phyloP scores from a whole-genome alignment of 2,888 invertebrate genomes.

The Leuctra nigra region DNA sequence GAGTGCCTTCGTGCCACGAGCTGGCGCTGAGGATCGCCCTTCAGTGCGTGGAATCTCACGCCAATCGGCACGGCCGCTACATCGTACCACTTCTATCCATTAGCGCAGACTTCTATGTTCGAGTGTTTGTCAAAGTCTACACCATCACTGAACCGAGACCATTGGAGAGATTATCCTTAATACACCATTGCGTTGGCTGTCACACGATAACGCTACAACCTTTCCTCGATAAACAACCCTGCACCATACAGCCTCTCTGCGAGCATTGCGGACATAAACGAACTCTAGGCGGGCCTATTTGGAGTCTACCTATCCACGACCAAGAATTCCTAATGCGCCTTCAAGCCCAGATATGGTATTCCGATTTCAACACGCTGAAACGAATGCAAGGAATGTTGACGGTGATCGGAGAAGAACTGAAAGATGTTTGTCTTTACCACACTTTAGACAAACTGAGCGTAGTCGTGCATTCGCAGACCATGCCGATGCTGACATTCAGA shows the following conservation, averaged over 20 bases:
- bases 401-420: slow-evolving; percentile 76
- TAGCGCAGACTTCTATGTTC: slow-evolving; percentile 94
- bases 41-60: slow-evolving; percentile 84
- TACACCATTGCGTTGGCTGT: slow-evolving; percentile 89
- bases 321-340: slow-evolving; percentile 65
- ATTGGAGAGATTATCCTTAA: slow-evolving; percentile 64
- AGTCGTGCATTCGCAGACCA: slow-evolving; percentile 61
- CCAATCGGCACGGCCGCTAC: slow-evolving; percentile 88
- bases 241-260: slow-evolving; percentile 60
- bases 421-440: slow-evolving; percentile 82
- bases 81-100: slow-evolving; percentile 86
- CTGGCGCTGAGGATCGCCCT: slow-evolving; percentile 89
- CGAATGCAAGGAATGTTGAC: slow-evolving; percentile 74
- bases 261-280: slow-evolving; percentile 67
- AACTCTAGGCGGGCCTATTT: slow-evolving; percentile 91
- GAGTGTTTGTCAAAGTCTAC: slow-evolving; percentile 83
- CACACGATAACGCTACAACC: slow-evolving; percentile 71
- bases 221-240: slow-evolving; percentile 61
- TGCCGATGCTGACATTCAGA: slow-evolving; percentile 62
- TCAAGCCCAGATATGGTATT: slow-evolving; percentile 39
- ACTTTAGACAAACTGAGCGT: slow-evolving; percentile 70
- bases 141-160: slow-evolving; percentile 52
- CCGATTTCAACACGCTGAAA: slow-evolving; percentile 58
- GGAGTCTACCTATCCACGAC: slow-evolving; percentile 83
- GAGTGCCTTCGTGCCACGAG: slow-evolving; percentile 89